These are phyloP conservation scores for Cyphomyrus plagiostoma DNA, from an alignment of 2,113 vertebrate genomes.

Conservation along the genomic window DNA sequence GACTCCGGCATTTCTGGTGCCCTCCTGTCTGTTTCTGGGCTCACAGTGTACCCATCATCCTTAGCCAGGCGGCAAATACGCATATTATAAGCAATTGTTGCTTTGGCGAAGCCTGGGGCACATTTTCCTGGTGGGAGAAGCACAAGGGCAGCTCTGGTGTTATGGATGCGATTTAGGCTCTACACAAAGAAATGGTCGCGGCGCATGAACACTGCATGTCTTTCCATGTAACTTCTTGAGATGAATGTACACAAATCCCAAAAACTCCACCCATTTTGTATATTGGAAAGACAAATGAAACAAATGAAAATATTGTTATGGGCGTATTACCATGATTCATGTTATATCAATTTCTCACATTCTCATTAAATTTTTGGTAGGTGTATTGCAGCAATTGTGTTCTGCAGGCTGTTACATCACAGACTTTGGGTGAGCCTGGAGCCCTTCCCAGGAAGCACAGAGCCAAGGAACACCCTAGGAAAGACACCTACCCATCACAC, in stretches of 20 bases:
- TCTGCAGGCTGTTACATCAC: background rate
- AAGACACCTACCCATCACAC: background rate
- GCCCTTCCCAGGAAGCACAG: background rate
- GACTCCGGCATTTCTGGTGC: conserved; percentile 32
- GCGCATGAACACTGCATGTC: background rate
- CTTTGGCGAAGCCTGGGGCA: conserved; percentile 43
- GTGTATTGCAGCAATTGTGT: background rate
- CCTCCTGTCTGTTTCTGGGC: conserved; percentile 12
- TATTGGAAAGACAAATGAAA: background rate
- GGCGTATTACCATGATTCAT: background rate
- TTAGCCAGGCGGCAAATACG: conserved; percentile 27
- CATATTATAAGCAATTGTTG: conserved; percentile 52
- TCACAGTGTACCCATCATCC: conserved; percentile 33
- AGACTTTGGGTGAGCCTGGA: background rate
- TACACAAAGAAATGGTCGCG: background rate
- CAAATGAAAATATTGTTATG: background rate
- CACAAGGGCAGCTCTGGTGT: background rate
- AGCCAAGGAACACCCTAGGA: background rate
- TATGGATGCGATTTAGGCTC: background rate
- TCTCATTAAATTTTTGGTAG: background rate
- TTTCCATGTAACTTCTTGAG: background rate
- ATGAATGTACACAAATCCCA: background rate
- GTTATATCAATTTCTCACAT: background rate
- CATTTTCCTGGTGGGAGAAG: conserved; percentile 48
- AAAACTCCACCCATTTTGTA: background rate